A percentile compares a stretch with the other conserved stretches of the same genome.
phyloP scores from a whole-genome alignment of 2,113 vertebrate species.

The Lophotis ruficrista region DNA sequence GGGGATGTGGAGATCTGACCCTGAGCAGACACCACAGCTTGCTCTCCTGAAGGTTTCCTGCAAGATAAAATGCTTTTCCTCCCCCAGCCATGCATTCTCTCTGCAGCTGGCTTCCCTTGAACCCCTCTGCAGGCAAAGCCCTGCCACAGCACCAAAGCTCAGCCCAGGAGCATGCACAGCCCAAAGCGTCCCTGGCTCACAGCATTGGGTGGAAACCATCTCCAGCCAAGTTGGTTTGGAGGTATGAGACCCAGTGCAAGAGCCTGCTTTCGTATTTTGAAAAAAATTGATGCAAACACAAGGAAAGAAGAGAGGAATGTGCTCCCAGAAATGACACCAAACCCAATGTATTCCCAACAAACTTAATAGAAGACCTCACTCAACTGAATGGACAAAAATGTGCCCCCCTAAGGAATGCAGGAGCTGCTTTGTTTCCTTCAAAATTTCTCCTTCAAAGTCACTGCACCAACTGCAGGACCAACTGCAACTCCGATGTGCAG shows the following conservation, averaged over 20 bases:
- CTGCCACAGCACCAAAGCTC: neutral
- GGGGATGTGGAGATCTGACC: neutral
- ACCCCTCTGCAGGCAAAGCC: neutral
- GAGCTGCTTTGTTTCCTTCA: neutral
- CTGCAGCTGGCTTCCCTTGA: neutral
- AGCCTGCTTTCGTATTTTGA: neutral
- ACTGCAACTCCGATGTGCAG: rapidly evolving
- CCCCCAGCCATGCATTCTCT: no score
- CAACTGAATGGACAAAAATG: rapidly evolving
- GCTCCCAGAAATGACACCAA: neutral
- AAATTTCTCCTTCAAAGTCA: neutral
- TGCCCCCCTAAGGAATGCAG: neutral
- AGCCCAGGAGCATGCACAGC: rapidly evolving
- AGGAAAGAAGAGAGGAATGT: neutral
- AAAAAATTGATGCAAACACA: rapidly evolving
- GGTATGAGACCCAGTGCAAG: neutral
- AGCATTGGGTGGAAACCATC: neutral
- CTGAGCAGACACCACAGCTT: neutral
- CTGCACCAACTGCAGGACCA: rapidly evolving
- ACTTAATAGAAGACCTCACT: neutral
- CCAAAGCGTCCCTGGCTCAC: neutral
- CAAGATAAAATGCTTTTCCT: neutral
- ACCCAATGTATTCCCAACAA: neutral
- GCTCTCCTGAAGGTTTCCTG: neutral
- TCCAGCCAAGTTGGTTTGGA: neutral